phyloP scores from a whole-genome alignment of 2,797 vertebrate species.

The Falco cherrug region DNA sequence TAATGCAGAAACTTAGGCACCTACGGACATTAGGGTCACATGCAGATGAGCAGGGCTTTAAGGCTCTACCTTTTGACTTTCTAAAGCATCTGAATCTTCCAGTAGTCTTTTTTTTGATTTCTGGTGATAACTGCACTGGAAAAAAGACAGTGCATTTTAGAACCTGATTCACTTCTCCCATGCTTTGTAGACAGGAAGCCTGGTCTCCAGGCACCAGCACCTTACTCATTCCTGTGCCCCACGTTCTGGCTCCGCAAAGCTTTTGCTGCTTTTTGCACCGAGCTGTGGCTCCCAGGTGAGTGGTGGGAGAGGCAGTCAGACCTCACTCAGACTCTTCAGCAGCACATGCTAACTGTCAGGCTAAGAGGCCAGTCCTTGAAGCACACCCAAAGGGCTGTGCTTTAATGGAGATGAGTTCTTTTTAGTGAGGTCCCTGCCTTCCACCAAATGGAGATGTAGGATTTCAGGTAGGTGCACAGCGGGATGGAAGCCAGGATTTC shows the following conservation, averaged over 20 bases:
- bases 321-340: neutral
- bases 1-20: neutral
- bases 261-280: neutral
- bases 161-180: neutral
- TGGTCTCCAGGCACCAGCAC: neutral
- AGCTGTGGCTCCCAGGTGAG: neutral
- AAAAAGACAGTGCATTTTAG: neutral
- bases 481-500: neutral
- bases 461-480: neutral
- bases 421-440: neutral
- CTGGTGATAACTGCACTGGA: neutral
- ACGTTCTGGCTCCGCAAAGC: neutral
- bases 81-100: neutral
- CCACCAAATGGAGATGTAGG: neutral
- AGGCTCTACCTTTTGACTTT: neutral
- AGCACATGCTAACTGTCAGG: rapidly evolving
- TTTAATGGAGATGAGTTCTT: neutral
- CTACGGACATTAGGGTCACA: neutral
- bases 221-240: neutral
- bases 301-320: neutral
- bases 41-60: neutral
- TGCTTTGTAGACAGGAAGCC: neutral
- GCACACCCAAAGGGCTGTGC: rapidly evolving
- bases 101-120: neutral
- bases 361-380: neutral